phyloP scores from a whole-genome alignment of 2,888 invertebrate genomes.

The Camponotus fellah region DNA sequence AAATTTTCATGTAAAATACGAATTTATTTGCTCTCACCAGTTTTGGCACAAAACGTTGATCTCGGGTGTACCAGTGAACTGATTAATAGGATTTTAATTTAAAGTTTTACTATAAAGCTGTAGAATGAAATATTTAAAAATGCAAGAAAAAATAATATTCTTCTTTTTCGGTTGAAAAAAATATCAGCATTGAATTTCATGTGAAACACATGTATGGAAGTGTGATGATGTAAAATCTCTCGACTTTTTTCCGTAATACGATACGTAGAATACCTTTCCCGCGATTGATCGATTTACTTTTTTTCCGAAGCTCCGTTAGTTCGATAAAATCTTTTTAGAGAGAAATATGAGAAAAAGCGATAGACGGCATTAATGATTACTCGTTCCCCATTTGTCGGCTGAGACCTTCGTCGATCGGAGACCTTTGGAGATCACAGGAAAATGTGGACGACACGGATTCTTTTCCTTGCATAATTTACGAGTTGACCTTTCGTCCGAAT shows the following conservation, averaged over 20 bases:
- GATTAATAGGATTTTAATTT: neutral
- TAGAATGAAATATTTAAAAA: neutral
- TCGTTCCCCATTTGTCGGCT: neutral
- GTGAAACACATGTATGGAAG: neutral
- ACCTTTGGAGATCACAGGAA: slow-evolving; percentile 29
- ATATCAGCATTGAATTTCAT: neutral
- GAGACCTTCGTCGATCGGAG: slow-evolving; percentile 17
- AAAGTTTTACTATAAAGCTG: neutral
- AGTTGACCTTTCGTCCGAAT: slow-evolving; percentile 46
- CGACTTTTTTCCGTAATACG: slow-evolving; percentile 24
- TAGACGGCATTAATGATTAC: slow-evolving; percentile 42
- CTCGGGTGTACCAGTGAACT: no score
- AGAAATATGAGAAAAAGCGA: neutral
- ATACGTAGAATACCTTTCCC: slow-evolving; percentile 32
- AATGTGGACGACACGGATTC: slow-evolving; percentile 21
- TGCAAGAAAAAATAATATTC: neutral
- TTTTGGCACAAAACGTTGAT: no score
- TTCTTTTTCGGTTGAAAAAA: neutral
- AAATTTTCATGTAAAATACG: no score
- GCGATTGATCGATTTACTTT: slow-evolving; percentile 3
- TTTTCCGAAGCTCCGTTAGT: neutral
- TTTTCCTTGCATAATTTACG: slow-evolving; percentile 44
- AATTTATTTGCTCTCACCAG: no score
- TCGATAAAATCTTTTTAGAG: slow-evolving; percentile 14
- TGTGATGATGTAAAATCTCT: slow-evolving; percentile 5